phyloP scores from a whole-genome alignment of 1,140 invertebrate species.

The Atta texana region DNA sequence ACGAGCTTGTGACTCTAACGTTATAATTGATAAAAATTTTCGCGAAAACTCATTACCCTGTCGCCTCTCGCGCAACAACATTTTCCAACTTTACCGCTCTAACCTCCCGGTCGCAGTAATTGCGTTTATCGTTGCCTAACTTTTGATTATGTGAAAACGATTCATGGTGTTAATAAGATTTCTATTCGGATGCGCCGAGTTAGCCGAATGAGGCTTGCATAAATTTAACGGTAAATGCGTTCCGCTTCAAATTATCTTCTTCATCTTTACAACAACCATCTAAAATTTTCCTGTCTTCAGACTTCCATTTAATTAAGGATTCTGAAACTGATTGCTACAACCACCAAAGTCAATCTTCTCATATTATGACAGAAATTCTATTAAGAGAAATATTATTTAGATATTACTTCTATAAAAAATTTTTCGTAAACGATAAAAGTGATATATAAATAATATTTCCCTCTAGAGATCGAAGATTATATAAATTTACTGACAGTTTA shows the following conservation, averaged over 20 bases:
- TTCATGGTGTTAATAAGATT: conserved; percentile 52
- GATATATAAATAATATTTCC: not conserved
- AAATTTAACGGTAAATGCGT: conserved; percentile 46
- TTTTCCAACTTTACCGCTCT: conserved; percentile 29
- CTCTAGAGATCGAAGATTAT: not conserved
- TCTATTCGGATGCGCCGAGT: conserved; percentile 33
- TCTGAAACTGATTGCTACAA: not conserved
- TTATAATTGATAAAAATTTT: conserved; percentile 35
- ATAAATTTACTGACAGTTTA: not conserved
- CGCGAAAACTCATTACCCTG: conserved; percentile 45
- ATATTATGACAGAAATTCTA: not conserved
- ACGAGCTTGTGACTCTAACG: conserved; percentile 2
- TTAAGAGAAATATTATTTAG: no score
- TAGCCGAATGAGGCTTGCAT: conserved; percentile 31
- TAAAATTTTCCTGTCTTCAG: conserved; percentile 8
- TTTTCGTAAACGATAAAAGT: not conserved
- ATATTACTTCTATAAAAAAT: not conserved
- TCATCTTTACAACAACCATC: not conserved
- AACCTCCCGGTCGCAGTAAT: not conserved
- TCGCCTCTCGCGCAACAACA: conserved; percentile 19
- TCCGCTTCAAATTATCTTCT: conserved; percentile 17
- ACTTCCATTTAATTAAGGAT: conserved; percentile 9
- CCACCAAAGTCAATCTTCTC: not conserved
- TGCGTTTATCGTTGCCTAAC: conserved; percentile 42
- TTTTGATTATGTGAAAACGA: conserved; percentile 55